Evolutionary conservation across 2,797 vertebrate species (phyloP).

Genomic region (Malurus leucopterus): DNA sequence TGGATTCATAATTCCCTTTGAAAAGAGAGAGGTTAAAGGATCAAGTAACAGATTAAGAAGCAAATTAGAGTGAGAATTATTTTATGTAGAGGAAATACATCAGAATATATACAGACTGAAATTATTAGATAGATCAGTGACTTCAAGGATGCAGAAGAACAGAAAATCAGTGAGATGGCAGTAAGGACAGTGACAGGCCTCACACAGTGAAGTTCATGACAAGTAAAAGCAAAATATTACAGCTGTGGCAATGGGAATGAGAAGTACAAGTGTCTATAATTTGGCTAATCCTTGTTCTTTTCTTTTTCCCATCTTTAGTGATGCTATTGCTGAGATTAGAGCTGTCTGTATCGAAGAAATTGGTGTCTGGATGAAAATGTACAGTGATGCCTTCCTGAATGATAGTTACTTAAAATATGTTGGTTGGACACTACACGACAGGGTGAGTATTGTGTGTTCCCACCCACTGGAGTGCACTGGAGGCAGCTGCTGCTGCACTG

Average conservation of each 20-base stretch:
- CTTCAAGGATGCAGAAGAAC: not conserved
- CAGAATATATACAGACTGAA: not conserved
- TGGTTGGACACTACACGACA: constrained; percentile 96
- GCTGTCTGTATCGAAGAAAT: constrained; percentile 99
- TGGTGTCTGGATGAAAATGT: constrained; percentile 99
- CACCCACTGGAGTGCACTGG: not conserved
- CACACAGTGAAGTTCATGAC: not conserved
- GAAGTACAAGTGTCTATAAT: not conserved
- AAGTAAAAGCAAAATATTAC: not conserved
- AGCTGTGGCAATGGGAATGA: not conserved
- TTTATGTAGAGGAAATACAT: not conserved
- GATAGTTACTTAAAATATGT: constrained; percentile 99
- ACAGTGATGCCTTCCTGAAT: constrained; percentile 97
- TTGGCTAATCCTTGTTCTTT: not conserved
- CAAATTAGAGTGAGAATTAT: not conserved
- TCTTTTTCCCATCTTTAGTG: constrained; percentile 69
- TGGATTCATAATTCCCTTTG: not conserved
- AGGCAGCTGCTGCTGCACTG: not conserved
- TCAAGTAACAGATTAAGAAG: not conserved
- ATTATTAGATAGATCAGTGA: not conserved
- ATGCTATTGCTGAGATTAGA: constrained; percentile 97
- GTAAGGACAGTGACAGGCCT: not conserved
- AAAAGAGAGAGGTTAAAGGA: not conserved
- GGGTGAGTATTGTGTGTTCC: constrained; percentile 77
- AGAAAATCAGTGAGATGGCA: not conserved